phyloP scores from a whole-genome alignment of 2,797 vertebrate genomes.

The Cephalopachus bancanus region DNA sequence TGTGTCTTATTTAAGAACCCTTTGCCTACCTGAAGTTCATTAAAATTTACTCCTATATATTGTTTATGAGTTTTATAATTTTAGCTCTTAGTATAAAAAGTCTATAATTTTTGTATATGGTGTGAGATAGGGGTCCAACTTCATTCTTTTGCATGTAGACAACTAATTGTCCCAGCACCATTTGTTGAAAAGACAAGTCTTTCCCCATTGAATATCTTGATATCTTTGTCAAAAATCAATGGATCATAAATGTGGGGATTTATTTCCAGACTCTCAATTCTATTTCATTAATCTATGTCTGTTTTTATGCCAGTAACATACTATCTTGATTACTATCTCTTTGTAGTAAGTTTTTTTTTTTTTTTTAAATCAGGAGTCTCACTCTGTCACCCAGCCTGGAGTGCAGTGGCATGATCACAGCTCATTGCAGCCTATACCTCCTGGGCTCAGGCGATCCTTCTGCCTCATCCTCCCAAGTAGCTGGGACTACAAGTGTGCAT shows the following conservation, averaged over 20 bases:
- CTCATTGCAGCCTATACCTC: no score
- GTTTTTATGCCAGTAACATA: neutral
- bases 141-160: neutral
- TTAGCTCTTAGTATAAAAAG: neutral
- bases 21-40: neutral
- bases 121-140: neutral
- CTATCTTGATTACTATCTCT: neutral
- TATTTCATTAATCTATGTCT: neutral
- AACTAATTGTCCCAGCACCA: no score
- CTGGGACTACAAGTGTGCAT: no score
- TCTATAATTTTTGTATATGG: neutral
- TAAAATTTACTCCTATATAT: neutral
- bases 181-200: neutral
- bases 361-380: no score
- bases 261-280: neutral
- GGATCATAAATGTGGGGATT: fast-evolving
- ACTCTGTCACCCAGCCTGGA: no score
- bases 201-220: neutral
- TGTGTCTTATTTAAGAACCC: neutral
- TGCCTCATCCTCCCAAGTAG: no score
- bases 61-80: neutral
- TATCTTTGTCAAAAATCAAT: neutral
- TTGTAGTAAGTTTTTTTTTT: neutral
- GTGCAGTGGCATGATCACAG: no score
- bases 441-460: no score